phyloP scores from a whole-genome alignment of 2,888 invertebrate genomes.

The Sarcophaga variegata region DNA sequence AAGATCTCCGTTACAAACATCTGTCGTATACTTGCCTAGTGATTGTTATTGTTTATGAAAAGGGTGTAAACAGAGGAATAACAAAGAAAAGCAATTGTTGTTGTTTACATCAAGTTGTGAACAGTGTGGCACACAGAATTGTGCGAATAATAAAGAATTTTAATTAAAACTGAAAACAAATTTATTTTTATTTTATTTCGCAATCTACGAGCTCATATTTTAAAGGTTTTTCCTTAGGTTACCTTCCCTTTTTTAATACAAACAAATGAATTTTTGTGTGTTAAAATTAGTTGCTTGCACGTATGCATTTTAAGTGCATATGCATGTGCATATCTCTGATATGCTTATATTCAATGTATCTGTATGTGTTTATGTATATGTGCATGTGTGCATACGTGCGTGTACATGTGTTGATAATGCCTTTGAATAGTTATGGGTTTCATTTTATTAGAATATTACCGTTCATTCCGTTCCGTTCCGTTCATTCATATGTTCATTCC shows the following conservation, averaged over 20 bases:
- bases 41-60: too few relatives aligned
- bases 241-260: slow-evolving; percentile 10
- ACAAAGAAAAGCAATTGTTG: too few relatives aligned
- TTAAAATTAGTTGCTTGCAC: slow-evolving; percentile 59
- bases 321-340: slow-evolving; percentile 12
- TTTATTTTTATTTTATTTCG: too few relatives aligned
- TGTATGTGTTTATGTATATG: slow-evolving; percentile 19
- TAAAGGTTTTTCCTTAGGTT: not conserved
- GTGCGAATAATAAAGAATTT: too few relatives aligned
- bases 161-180: too few relatives aligned
- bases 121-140: too few relatives aligned
- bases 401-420: slow-evolving; percentile 59
- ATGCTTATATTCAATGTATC: slow-evolving; percentile 9
- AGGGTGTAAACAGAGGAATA: too few relatives aligned
- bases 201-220: too few relatives aligned
- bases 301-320: slow-evolving; percentile 45
- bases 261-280: slow-evolving; percentile 37
- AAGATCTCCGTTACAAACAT: too few relatives aligned
- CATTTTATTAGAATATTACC: slow-evolving; percentile 67
- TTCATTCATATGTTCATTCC: not conserved
- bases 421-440: slow-evolving; percentile 67
- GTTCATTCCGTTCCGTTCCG: not conserved
- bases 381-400: slow-evolving; percentile 15
- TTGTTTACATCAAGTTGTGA: too few relatives aligned
- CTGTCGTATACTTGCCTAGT: too few relatives aligned